Evolutionary conservation across 2,888 invertebrate species (phyloP).

Genomic region (Mythimna loreyi): DNA sequence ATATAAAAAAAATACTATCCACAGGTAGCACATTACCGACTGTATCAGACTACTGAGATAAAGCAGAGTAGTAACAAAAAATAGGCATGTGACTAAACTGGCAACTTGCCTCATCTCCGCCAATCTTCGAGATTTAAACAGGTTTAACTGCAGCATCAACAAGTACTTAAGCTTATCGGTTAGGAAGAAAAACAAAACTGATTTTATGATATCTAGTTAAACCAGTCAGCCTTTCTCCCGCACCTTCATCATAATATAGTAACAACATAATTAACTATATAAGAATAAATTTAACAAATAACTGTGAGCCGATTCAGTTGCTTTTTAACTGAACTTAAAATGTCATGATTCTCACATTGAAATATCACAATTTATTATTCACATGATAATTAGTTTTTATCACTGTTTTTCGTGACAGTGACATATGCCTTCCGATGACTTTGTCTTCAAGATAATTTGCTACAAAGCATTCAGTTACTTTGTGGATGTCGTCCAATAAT

Average conservation of each 20-base stretch:
- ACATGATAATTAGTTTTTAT: not conserved
- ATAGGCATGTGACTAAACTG: too few relatives aligned
- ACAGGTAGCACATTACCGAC: not conserved
- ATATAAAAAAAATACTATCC: too few relatives aligned
- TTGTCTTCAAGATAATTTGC: not conserved
- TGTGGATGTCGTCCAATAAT: not conserved
- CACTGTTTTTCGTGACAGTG: not conserved
- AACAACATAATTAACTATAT: slow-evolving; percentile 15
- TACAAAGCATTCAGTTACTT: not conserved
- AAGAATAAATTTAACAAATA: slow-evolving; percentile 13
- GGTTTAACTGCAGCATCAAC: not conserved
- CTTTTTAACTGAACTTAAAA: slow-evolving; percentile 26
- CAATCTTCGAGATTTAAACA: not conserved
- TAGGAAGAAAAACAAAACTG: not conserved
- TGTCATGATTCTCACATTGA: not conserved
- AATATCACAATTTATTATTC: slow-evolving; percentile 2
- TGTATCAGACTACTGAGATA: too few relatives aligned
- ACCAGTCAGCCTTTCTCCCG: not conserved
- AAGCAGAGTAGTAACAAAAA: too few relatives aligned
- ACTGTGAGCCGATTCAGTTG: slow-evolving; percentile 1
- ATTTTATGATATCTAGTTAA: not conserved
- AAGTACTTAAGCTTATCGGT: not conserved
- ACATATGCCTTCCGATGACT: not conserved
- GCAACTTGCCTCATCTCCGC: too few relatives aligned
- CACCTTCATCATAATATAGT: not conserved